Evolutionary conservation across 2,888 invertebrate species (phyloP), one percentile per base, ranked within the genome.

Genomic region (Ochlodes sylvanus): DNA sequence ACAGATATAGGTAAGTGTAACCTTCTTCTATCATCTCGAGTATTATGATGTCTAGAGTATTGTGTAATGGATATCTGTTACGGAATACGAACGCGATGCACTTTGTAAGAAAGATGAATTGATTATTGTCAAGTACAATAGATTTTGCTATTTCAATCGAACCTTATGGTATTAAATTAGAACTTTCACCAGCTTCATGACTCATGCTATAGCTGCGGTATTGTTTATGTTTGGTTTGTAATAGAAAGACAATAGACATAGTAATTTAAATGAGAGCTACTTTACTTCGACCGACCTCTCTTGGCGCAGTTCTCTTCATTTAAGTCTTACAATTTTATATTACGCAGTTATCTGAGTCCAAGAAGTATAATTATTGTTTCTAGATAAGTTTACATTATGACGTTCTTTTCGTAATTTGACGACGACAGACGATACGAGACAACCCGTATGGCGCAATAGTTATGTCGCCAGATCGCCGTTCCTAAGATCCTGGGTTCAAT

Each of bases 151-250:
- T 82, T 83, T 82, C 81, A 87, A 84, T 87, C 84, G 81, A 83
- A 86, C 81, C 85, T 78, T 76, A 83, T 81, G 78, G 77, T 77
- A 75, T 75, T 80, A 79, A 76, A 50, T 50, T 50, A 50, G 50
- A 50, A 86, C 90, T 90, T 89, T 89, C 90, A 85, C 89, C 73
- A 71, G 64, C 73, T 77, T 81, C 80, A 86, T 89, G 88, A 88
- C 81, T 89, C 86, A 85, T 80, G 79, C 78, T 75, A 74, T 75
- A 77, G 21, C 12, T 47, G n/a, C 77, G 42, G 56, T 9, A 62
- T 38, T 21, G 47, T 57, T 50, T 62, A 56, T 55, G 14, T 47
- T 32, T 60, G 14, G 44, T 44, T 60, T 55, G 27, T 55, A 47
- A 55, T 61, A 61, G 54, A n/a, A 32, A 27, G 52, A 52, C 42